phyloP scores from a whole-genome alignment of 1,140 invertebrate species.

The Heliconius hewitsoni region DNA sequence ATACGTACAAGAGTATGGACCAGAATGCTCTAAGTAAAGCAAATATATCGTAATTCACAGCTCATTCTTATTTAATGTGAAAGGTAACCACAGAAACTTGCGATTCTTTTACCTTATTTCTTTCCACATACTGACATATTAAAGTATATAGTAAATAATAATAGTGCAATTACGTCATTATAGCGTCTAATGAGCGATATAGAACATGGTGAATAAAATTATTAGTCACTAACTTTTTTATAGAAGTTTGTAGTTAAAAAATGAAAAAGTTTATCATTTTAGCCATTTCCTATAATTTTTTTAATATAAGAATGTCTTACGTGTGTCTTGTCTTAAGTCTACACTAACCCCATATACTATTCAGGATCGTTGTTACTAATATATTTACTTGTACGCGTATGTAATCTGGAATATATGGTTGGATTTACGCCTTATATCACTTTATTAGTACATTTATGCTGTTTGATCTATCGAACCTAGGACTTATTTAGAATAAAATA shows the following conservation, averaged over 20 bases:
- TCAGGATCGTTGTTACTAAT: slow-evolving; percentile 12
- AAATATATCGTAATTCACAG: slow-evolving; percentile 32
- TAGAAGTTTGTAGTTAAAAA: too few species aligned
- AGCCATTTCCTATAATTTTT: neutral
- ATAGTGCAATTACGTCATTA: too few species aligned
- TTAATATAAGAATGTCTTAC: neutral
- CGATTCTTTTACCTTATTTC: neutral
- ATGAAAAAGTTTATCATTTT: too few species aligned
- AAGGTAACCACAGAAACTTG: neutral
- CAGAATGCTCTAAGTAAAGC: slow-evolving; percentile 19
- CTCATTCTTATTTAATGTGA: slow-evolving; percentile 19
- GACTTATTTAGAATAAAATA: neutral
- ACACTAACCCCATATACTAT: neutral
- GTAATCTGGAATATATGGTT: slow-evolving; percentile 24
- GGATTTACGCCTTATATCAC: neutral
- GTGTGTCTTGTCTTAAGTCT: slow-evolving; percentile 11
- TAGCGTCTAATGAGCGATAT: too few species aligned
- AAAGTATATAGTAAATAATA: too few species aligned
- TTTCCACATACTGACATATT: too few species aligned
- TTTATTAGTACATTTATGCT: neutral
- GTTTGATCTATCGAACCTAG: neutral
- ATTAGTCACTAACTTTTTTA: too few species aligned
- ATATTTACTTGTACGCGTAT: slow-evolving; percentile 23
- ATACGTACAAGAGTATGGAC: neutral
- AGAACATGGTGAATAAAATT: too few species aligned